Evolutionary conservation across 2,888 invertebrate genomes (phyloP).

Genomic region (Polydrusus pterygomalis): DNA sequence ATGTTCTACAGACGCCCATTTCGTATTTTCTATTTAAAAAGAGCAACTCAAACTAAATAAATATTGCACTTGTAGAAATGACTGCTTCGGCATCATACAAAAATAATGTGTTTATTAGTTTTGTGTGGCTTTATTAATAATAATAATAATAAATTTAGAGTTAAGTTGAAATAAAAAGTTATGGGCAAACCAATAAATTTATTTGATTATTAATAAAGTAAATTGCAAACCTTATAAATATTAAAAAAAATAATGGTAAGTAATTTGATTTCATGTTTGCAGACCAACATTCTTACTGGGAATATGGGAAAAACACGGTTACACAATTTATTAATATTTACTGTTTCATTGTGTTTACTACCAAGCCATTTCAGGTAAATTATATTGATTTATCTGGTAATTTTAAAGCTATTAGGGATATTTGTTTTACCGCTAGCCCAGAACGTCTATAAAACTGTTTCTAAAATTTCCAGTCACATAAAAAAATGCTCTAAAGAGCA

Average conservation of each 20-base stretch:
- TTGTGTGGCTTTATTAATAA: too few species aligned
- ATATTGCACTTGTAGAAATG: too few species aligned
- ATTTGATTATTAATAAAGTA: background rate
- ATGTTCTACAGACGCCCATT: too few species aligned
- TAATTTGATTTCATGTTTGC: constrained; percentile 4
- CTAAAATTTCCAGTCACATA: too few species aligned
- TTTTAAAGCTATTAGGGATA: constrained; percentile 9
- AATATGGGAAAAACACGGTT: constrained; percentile 3
- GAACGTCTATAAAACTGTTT: too few species aligned
- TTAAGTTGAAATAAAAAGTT: too few species aligned
- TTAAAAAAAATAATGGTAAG: background rate
- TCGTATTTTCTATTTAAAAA: too few species aligned
- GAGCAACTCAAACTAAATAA: too few species aligned
- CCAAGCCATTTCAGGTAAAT: constrained; percentile 9
- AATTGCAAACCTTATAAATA: background rate
- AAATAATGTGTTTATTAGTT: too few species aligned
- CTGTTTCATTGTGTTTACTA: constrained; percentile 5
- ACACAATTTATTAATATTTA: constrained; percentile 4
- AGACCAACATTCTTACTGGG: background rate
- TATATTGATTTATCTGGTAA: constrained; percentile 5
- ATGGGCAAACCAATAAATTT: background rate
- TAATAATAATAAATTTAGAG: too few species aligned
- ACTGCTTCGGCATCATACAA: too few species aligned
- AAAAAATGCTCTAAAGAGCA: too few species aligned
- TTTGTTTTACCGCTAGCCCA: background rate